Base-by-base conservation (phyloP, 2,888 invertebrate genomes). In the Pemphredon lugubris region DNA sequence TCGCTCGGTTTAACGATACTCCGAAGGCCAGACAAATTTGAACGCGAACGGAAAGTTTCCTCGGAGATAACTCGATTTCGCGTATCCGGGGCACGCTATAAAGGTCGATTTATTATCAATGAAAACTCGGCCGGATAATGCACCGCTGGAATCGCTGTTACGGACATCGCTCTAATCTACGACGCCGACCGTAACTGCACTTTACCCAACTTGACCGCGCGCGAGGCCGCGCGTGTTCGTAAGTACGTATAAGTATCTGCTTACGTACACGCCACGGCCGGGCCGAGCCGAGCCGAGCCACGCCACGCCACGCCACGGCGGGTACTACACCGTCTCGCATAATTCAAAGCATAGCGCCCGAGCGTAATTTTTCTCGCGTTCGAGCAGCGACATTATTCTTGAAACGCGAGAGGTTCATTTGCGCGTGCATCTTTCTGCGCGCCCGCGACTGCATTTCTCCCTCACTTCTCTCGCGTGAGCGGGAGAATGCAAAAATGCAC, bases 341-440 rank as follows among this genome's bases (percentile, higher is more conserved):
- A 65, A 59, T 51, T 65, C 44, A 65, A 48, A 64, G 59, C 20
- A 21, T n/a, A 11, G 44, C 23, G 44, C 13, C 2, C 23, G 11
- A 23, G n/a, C 5, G 45, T 60, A 47, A 66, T 66, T 66, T 66
- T 61, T 66, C 40, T 61, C 47, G 47, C 20, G 30, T 32, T 53
- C 66, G 26, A 40, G 23, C 53, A 21, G 21, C 66, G 34, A 54
- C 61, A 63, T 66, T 63, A 63, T 47, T 61, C 66, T 66, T 45
- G 61, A 61, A 55, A 58, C 47, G 51, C 51, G 51, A 51, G 57
- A 34, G 58, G 40, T 66, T 69, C 68, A 45, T 58, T 66, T 51
- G 57, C 57, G 40, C 50, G 55, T 6, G 55, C 54, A 55, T 42
- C 54, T 21, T 45, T 55, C 44, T 16, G 30, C 55, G 39, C 16